These are phyloP conservation scores for Picathartes gymnocephalus DNA, from an alignment of 2,113 vertebrate species.

Conservation along the genomic window DNA sequence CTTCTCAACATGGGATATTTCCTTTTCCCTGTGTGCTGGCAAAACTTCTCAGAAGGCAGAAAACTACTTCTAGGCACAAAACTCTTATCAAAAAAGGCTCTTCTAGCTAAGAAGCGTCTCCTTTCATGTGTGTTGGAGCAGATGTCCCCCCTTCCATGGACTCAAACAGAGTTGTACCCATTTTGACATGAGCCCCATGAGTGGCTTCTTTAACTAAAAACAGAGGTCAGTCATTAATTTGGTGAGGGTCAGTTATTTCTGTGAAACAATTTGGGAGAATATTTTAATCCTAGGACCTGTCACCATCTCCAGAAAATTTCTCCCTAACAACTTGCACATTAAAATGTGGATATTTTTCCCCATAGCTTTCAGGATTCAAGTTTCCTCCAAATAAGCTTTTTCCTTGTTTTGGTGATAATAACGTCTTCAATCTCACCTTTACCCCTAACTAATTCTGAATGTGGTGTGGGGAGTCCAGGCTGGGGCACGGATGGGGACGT, in stretches of 20 bases:
- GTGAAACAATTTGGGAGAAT: not conserved
- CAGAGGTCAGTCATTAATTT: not conserved
- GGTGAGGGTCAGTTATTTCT: not conserved
- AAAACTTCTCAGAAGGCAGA: not conserved
- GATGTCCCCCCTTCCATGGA: not conserved
- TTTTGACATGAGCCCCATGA: not conserved
- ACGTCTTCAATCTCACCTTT: not conserved
- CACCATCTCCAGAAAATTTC: not conserved
- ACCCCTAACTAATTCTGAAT: not conserved
- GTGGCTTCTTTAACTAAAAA: not conserved
- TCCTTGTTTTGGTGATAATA: not conserved
- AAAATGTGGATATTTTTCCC: not conserved
- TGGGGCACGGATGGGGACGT: fast-evolving
- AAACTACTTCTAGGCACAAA: not conserved
- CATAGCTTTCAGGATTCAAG: not conserved
- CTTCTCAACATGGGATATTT: not conserved
- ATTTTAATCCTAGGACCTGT: not conserved
- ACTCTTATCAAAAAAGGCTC: not conserved
- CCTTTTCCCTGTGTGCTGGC: fast-evolving
- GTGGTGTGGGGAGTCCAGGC: fast-evolving
- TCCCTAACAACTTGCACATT: not conserved
- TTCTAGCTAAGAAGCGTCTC: not conserved
- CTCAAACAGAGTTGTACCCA: not conserved
- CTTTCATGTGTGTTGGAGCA: not conserved
- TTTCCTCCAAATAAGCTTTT: not conserved